phyloP scores from a whole-genome alignment of 2,797 vertebrate genomes.

The Bradypodion pumilum region DNA sequence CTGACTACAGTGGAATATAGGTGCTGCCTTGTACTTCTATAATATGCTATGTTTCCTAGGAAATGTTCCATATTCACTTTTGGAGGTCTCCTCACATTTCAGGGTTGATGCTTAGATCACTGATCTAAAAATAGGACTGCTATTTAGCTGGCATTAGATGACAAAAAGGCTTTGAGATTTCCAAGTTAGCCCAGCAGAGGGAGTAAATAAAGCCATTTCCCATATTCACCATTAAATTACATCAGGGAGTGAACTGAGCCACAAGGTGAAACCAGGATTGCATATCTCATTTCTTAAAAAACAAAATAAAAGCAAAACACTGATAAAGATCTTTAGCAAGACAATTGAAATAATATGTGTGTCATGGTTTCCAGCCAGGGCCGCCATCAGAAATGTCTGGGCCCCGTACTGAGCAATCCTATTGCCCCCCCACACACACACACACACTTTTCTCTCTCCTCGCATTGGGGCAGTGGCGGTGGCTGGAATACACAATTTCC shows the following conservation, averaged over 20 bases:
- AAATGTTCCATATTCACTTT: not conserved
- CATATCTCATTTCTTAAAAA: not conserved
- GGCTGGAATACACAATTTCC: too few relatives aligned
- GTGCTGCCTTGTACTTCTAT: too few relatives aligned
- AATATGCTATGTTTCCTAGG: not conserved
- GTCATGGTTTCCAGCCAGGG: not conserved
- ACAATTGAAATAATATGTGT: not conserved
- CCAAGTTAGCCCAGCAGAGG: slow-evolving; percentile 30
- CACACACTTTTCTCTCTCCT: too few relatives aligned
- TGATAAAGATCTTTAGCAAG: not conserved
- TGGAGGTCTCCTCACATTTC: not conserved
- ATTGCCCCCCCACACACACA: too few relatives aligned
- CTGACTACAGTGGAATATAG: not conserved
- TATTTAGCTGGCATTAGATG: not conserved
- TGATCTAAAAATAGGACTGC: not conserved
- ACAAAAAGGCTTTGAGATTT: not conserved
- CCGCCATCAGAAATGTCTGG: too few relatives aligned
- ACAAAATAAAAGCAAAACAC: too few relatives aligned
- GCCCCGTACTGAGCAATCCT: too few relatives aligned
- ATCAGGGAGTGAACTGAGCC: not conserved
- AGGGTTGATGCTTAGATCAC: not conserved
- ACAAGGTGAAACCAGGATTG: not conserved
- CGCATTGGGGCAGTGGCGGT: too few relatives aligned
- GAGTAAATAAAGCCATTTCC: slow-evolving; percentile 1
- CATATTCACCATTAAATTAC: not conserved